Evolutionary conservation across 1,140 invertebrate species (phyloP).

Genomic region (Drusus annulatus): DNA sequence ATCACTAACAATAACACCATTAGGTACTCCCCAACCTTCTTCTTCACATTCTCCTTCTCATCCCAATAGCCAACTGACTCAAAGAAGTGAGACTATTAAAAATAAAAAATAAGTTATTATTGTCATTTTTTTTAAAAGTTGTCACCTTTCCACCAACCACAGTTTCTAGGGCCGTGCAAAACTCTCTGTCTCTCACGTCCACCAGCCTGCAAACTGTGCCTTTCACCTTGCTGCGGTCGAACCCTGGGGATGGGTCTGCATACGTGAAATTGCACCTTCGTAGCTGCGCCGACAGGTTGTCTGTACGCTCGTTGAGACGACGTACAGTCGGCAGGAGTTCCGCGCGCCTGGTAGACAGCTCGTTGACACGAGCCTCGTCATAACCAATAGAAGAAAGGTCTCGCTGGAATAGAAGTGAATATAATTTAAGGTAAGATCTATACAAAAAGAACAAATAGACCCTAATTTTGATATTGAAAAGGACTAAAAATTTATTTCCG

Average conservation of each 20-base stretch:
- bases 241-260: slow-evolving; percentile 82
- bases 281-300: slow-evolving; percentile 77
- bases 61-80: too few relatives aligned
- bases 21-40: too few relatives aligned
- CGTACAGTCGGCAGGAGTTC: slow-evolving; percentile 64
- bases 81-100: too few relatives aligned
- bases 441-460: too few relatives aligned
- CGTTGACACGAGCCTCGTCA: slow-evolving; percentile 77
- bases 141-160: slow-evolving; percentile 88
- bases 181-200: slow-evolving; percentile 79
- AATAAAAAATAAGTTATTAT: too few relatives aligned
- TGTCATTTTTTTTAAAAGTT: too few relatives aligned
- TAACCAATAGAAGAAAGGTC: slow-evolving; percentile 74
- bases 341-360: slow-evolving; percentile 72
- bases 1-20: too few relatives aligned
- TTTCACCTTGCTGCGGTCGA: slow-evolving; percentile 82
- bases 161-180: slow-evolving; percentile 87
- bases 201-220: slow-evolving; percentile 88
- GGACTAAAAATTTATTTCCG: too few relatives aligned
- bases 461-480: too few relatives aligned
- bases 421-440: too few relatives aligned
- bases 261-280: slow-evolving; percentile 84
- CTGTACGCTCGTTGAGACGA: slow-evolving; percentile 72
- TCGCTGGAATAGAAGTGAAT: slow-evolving; percentile 50
- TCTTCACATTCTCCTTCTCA: too few relatives aligned